These are phyloP conservation scores for Toxotes lorentzi DNA, from an alignment of 2,797 vertebrate genomes.

Conservation along the genomic window DNA sequence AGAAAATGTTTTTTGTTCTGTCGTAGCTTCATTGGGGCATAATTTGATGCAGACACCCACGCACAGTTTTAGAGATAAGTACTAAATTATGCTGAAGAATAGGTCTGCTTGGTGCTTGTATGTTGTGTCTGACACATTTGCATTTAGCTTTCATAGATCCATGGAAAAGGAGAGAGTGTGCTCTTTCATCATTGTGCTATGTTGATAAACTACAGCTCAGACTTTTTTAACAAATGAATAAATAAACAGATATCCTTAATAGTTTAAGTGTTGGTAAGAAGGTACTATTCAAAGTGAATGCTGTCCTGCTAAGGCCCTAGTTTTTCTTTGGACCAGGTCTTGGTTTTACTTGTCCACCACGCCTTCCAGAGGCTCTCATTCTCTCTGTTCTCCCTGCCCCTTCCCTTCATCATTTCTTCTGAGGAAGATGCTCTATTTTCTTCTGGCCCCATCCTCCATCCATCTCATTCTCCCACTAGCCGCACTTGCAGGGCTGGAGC, in stretches of 20 bases:
- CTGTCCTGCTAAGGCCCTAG: not conserved
- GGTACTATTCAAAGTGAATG: not conserved
- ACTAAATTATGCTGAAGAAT: conserved; percentile 25
- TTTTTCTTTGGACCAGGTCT: conserved; percentile 12
- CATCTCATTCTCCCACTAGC: conserved; percentile 66
- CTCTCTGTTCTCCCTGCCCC: not conserved
- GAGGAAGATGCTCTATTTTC: conserved; percentile 55
- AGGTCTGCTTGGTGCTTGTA: conserved; percentile 5
- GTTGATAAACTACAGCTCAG: conserved; percentile 19
- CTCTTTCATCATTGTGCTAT: not conserved
- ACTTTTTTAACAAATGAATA: not conserved
- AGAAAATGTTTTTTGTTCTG: conserved; percentile 33
- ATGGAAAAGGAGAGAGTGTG: not conserved
- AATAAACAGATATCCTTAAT: not conserved
- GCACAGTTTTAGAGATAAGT: conserved; percentile 31
- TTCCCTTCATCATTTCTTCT: conserved; percentile 46
- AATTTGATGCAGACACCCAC: conserved; percentile 58
- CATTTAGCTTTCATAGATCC: conserved; percentile 41
- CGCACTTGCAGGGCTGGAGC: conserved; percentile 58
- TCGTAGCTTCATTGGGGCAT: conserved; percentile 15
- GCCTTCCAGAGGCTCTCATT: not conserved
- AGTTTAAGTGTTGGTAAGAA: not conserved
- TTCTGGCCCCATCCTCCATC: conserved; percentile 46
- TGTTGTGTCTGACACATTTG: conserved; percentile 36
- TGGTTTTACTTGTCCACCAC: conserved; percentile 16